phyloP scores from a whole-genome alignment of 2,888 invertebrate genomes.

The Torymus auratus region DNA sequence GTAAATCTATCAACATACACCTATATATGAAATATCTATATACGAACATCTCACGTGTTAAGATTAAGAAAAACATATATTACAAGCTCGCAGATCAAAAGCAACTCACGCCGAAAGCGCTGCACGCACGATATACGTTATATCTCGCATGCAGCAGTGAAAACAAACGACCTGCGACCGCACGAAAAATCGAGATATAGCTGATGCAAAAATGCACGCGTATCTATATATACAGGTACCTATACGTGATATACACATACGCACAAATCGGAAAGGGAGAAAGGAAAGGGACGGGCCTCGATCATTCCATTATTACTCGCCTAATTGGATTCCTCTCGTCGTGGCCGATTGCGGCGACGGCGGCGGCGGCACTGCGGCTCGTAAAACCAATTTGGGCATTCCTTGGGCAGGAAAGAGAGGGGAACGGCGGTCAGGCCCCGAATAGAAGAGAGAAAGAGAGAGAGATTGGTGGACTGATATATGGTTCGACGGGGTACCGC shows the following conservation, averaged over 20 bases:
- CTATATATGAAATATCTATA: no score
- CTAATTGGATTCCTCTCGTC: constrained; percentile 74
- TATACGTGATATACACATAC: no score
- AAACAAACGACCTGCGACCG: background rate
- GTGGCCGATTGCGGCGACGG: constrained; percentile 67
- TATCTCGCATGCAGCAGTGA: no score
- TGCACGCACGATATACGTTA: no score
- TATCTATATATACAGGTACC: no score
- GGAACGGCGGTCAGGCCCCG: background rate
- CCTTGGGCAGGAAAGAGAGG: constrained; percentile 57
- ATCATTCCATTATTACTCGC: constrained; percentile 72
- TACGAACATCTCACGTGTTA: no score
- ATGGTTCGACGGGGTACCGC: constrained; percentile 60
- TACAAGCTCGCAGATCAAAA: no score
- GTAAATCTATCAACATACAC: no score
- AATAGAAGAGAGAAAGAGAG: constrained; percentile 16
- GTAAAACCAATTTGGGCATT: constrained; percentile 71
- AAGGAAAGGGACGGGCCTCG: constrained; percentile 53
- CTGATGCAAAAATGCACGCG: background rate
- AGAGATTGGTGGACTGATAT: constrained; percentile 62
- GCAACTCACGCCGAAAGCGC: no score
- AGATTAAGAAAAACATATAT: no score
- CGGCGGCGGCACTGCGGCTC: constrained; percentile 62
- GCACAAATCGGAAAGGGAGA: background rate
- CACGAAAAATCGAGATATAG: constrained; percentile 5